These are phyloP conservation scores for Crocallis elinguaria DNA, from an alignment of 2,888 invertebrate genomes.

Conservation along the genomic window DNA sequence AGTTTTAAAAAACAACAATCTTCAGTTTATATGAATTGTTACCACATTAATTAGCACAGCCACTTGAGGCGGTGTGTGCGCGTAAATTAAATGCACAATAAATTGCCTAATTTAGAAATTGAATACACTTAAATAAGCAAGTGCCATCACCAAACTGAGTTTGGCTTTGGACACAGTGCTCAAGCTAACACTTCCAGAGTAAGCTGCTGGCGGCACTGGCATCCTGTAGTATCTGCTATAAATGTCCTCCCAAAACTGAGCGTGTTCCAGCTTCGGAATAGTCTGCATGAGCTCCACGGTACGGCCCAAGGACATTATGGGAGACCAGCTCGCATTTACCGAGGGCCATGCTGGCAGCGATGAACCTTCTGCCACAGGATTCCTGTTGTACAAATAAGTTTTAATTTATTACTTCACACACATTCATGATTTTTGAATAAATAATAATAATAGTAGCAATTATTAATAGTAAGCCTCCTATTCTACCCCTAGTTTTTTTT, in stretches of 20 bases:
- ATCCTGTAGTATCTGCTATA: conserved; percentile 38
- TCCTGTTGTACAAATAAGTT: not conserved
- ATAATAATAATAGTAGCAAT: too few species aligned
- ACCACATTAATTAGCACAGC: too few species aligned
- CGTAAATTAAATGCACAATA: too few species aligned
- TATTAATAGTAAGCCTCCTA: too few species aligned
- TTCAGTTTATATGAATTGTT: too few species aligned
- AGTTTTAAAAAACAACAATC: too few species aligned
- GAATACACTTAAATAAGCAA: not conserved
- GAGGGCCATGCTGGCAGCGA: conserved; percentile 38
- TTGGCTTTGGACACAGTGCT: too few species aligned
- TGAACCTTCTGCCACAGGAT: conserved; percentile 3
- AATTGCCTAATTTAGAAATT: too few species aligned
- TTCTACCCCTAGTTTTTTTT: too few species aligned
- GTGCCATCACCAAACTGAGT: not conserved
- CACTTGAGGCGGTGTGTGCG: too few species aligned
- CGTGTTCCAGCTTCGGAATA: conserved; percentile 29
- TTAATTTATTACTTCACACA: too few species aligned
- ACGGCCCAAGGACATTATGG: conserved; percentile 39
- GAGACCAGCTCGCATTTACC: conserved; percentile 27
- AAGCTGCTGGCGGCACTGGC: conserved; percentile 36
- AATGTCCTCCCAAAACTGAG: conserved; percentile 44
- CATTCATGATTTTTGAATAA: too few species aligned
- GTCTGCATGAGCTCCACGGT: conserved; percentile 32
- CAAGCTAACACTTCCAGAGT: not conserved